Base-by-base conservation (phyloP, 2,888 invertebrate species). In the Sinopyrophorus schimmeli region DNA sequence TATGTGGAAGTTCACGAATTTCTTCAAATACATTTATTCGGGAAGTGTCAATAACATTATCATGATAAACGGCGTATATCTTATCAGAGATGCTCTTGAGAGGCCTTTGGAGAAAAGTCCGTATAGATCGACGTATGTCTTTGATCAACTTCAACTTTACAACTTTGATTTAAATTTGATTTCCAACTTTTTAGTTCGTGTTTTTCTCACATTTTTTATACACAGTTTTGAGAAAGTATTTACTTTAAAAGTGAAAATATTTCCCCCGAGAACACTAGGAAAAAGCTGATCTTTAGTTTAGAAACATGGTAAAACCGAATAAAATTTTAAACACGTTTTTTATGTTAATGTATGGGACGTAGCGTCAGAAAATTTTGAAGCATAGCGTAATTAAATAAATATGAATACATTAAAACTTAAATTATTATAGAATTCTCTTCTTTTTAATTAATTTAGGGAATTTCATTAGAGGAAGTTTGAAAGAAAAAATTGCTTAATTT, bases 1-100 rank as follows among this genome's bases (percentile, higher is more conserved):
- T 41, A 37, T 41, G 51, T 34, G 41, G 41, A 30, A 10, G 37
- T 42, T 53, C 51, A 46, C 46, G 42, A 47, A 49, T 54, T 54
- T 50, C 54, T 50, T 47, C 47, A 43, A 52, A 56, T 57, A 51
- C 57, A 54, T 57, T 54, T 54, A 54, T 52, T 52, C 52, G 26
- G 31, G 48, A 54, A 49, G 49, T 52, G 54, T 54, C 57, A 54
- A 54, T 54, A 49, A 42, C 43, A 47, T 44, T 49, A 53, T 47
- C 46, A 44, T 57, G 54, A 57, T 57, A 53, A 54, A 57, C 54
- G 57, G 54, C 57, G 34, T 40, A n/a, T n/a, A 42, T 50, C 48
- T 47, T 54, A 54, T 54, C 47, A 53, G 28, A 34, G 40, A 28
- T 28, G 26, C 17, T 26, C 39, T 46, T 43, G 42, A 30, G 30